phyloP scores from a whole-genome alignment of 2,797 vertebrate species.

The Enteromius paludinosus region DNA sequence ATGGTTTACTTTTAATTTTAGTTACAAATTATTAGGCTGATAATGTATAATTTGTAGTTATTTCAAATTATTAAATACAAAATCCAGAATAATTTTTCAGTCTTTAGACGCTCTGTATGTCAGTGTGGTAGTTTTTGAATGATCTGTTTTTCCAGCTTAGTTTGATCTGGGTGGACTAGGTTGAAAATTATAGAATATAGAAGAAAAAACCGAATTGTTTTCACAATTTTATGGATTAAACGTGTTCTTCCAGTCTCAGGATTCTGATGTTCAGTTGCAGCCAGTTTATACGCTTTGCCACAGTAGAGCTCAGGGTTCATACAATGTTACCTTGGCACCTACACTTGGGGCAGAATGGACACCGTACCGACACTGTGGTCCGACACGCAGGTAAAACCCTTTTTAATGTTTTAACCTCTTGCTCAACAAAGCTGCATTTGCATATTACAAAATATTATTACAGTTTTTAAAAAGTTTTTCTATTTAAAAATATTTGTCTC shows the following conservation, averaged over 20 bases:
- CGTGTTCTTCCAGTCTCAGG: conserved; percentile 62
- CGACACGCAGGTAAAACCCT: conserved; percentile 79
- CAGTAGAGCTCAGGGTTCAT: conserved; percentile 78
- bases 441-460: too few species aligned
- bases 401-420: not conserved
- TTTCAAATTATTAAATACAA: not conserved
- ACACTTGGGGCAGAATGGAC: conserved; percentile 80
- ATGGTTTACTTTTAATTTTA: not conserved
- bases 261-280: conserved; percentile 68
- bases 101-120: not conserved
- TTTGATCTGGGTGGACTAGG: not conserved
- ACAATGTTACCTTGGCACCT: conserved; percentile 81
- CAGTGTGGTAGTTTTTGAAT: not conserved
- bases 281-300: conserved; percentile 83
- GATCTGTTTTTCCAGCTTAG: not conserved
- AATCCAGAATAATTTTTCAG: not conserved
- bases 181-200: not conserved
- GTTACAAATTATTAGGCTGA: not conserved
- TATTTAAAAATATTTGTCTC: not conserved
- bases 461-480: not conserved
- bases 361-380: conserved; percentile 81
- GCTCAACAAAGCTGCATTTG: not conserved
- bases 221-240: not conserved
- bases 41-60: not conserved
- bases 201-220: not conserved